Conservation (phyloP, 2,797 vertebrate species). For the Acanthiza pusilla region DNA sequence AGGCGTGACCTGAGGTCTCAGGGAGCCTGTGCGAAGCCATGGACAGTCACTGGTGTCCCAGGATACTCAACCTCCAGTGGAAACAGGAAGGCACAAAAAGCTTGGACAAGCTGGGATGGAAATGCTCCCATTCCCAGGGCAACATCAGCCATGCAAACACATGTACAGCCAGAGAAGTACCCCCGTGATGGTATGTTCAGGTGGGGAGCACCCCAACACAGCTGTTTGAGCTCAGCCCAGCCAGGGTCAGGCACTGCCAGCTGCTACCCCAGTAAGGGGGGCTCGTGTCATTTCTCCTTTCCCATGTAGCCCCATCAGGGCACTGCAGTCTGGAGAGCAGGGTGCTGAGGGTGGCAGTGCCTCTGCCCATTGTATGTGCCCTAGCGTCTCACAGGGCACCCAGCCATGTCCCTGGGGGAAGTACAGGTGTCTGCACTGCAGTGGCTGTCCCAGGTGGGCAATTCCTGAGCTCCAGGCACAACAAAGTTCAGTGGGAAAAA, state of each 20-base stretch:
- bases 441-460: neutral
- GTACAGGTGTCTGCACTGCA: neutral
- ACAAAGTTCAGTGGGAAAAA: neutral
- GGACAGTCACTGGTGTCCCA: neutral
- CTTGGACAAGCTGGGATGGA: neutral
- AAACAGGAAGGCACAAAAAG: neutral
- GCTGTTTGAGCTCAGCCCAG: neutral
- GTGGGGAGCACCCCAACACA: rapidly evolving
- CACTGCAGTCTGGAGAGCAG: neutral
- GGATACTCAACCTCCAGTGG: neutral
- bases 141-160: neutral
- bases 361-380: neutral
- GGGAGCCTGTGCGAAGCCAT: neutral
- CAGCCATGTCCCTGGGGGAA: neutral
- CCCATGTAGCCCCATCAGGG: neutral
- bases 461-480: neutral
- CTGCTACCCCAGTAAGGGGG: neutral
- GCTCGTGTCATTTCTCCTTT: neutral
- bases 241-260: neutral
- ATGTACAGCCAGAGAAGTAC: neutral
- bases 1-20: neutral
- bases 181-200: rapidly evolving
- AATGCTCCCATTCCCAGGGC: neutral
- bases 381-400: neutral
- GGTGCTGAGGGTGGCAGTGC: neutral